These are phyloP conservation scores for Gambusia affinis DNA, from an alignment of 2,113 vertebrate species.

Conservation along the genomic window DNA sequence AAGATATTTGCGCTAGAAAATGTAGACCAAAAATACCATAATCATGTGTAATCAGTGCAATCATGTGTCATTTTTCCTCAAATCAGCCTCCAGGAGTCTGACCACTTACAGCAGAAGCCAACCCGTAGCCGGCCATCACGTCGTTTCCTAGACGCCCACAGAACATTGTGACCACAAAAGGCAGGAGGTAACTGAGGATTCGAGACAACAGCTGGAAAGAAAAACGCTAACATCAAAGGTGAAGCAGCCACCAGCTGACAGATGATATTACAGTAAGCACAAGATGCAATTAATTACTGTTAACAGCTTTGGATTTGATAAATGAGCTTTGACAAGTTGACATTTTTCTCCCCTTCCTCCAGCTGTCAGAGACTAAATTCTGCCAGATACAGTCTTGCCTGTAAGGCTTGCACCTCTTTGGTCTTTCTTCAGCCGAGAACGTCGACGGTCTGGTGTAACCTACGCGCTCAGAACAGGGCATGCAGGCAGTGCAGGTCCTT, in stretches of 20 bases:
- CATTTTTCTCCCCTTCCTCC: not conserved
- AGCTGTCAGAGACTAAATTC: not conserved
- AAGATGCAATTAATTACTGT: not conserved
- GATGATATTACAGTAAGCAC: slow-evolving; percentile 7
- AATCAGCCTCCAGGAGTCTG: not conserved
- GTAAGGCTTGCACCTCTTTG: slow-evolving; percentile 7
- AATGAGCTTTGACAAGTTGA: not conserved
- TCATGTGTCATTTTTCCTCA: not conserved
- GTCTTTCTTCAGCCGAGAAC: not conserved
- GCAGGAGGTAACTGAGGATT: slow-evolving; percentile 87
- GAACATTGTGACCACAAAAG: slow-evolving; percentile 90
- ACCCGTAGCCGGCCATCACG: slow-evolving; percentile 86
- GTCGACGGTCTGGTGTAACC: not conserved
- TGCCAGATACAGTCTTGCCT: slow-evolving; percentile 20
- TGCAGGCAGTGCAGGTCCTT: slow-evolving; percentile 36
- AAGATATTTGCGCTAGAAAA: too few species aligned
- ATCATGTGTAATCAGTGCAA: not conserved
- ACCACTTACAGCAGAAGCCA: slow-evolving; percentile 86
- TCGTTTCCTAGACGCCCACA: slow-evolving; percentile 91
- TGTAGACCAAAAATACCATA: too few species aligned
- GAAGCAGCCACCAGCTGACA: not conserved
- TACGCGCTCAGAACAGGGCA: not conserved
- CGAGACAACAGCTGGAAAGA: slow-evolving; percentile 84
- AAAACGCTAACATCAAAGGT: slow-evolving; percentile 24
- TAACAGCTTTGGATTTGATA: not conserved